These are phyloP conservation scores for Nyctalus aviator DNA, from an alignment of 2,797 vertebrate species.

Conservation along the genomic window DNA sequence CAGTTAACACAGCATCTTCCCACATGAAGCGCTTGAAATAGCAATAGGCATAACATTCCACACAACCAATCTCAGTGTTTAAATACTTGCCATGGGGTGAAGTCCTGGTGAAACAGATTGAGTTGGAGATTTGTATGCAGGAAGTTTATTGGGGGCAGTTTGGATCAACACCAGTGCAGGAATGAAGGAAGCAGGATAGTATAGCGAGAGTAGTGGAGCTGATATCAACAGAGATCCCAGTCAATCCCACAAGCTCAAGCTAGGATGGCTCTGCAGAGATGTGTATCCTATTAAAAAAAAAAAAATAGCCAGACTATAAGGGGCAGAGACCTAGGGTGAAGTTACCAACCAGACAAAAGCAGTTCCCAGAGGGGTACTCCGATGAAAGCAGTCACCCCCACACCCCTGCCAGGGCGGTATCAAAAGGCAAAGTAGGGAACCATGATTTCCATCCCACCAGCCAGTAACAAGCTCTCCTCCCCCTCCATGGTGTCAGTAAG, in stretches of 20 bases:
- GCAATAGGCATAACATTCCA: not conserved
- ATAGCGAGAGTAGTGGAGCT: not conserved
- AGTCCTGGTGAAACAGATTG: not conserved
- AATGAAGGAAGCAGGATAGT: not conserved
- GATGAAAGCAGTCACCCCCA: not conserved
- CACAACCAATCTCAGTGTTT: not conserved
- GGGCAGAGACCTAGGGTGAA: not conserved
- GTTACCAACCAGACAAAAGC: not conserved
- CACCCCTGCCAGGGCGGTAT: too few species aligned
- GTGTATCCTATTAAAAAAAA: not conserved
- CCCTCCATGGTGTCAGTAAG: too few species aligned
- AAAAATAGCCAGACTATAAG: not conserved
- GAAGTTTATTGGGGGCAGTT: not conserved
- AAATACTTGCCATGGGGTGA: not conserved
- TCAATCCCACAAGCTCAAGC: not conserved
- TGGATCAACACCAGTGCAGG: not conserved
- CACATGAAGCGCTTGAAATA: not conserved
- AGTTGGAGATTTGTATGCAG: not conserved
- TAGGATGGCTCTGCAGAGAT: not conserved
- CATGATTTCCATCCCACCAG: too few species aligned
- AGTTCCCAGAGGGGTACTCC: not conserved
- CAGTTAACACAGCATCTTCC: not conserved
- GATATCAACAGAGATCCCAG: not conserved
- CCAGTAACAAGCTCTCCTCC: too few species aligned
- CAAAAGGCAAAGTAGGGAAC: too few species aligned